Evolutionary conservation across 1,140 invertebrate species (phyloP).

Genomic region (Apis florea): DNA sequence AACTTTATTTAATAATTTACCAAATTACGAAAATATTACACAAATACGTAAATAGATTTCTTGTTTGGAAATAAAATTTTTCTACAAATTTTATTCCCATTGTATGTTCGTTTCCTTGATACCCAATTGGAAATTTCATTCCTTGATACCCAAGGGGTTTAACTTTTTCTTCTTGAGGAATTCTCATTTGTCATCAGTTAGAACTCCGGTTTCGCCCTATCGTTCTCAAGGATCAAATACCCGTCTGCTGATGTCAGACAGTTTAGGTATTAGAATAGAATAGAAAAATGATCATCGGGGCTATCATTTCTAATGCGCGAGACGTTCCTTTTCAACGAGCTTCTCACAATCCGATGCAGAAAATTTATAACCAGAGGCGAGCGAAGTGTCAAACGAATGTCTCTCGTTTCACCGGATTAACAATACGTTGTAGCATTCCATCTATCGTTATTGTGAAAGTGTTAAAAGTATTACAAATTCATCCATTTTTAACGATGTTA

Average conservation of each 20-base stretch:
- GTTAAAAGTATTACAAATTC: background rate
- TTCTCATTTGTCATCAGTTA: background rate
- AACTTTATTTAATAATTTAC: no score
- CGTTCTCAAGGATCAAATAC: background rate
- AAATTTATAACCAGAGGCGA: conserved; percentile 18
- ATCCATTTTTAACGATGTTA: no score
- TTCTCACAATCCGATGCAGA: background rate
- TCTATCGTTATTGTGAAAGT: background rate
- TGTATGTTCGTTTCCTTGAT: no score
- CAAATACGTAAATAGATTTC: no score
- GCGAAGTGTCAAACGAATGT: conserved; percentile 2
- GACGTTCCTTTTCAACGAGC: background rate
- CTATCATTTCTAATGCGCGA: conserved; percentile 9
- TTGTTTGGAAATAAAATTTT: no score
- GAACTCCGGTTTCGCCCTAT: background rate
- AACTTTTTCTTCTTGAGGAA: background rate
- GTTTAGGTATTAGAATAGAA: conserved; percentile 7
- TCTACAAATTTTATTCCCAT: no score
- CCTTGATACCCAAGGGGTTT: no score
- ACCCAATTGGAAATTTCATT: no score
- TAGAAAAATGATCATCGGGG: conserved; percentile 2
- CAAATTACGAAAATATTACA: no score
- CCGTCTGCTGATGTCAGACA: background rate
- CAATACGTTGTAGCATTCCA: background rate
- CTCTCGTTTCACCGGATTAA: background rate